These are phyloP conservation scores for Oryzias woworae DNA, from an alignment of 2,113 vertebrate genomes.

Conservation along the genomic window DNA sequence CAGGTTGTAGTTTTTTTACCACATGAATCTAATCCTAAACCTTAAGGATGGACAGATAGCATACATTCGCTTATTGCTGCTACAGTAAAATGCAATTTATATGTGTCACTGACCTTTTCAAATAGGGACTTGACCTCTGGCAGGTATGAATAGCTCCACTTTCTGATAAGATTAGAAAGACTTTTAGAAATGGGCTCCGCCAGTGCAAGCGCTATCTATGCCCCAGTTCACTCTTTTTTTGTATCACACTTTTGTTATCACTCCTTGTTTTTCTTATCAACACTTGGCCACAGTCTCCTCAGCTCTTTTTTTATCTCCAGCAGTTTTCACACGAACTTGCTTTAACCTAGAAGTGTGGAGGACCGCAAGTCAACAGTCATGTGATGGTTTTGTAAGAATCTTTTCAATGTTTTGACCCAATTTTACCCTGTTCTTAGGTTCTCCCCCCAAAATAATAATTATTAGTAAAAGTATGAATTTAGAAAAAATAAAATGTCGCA, in stretches of 20 bases:
- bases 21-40: too few relatives aligned
- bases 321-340: not conserved
- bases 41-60: too few relatives aligned
- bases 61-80: too few relatives aligned
- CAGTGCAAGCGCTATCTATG: not conserved
- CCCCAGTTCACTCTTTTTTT: not conserved
- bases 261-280: not conserved
- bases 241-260: not conserved
- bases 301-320: not conserved
- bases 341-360: not conserved
- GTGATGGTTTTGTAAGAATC: not conserved
- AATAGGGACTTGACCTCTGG: not conserved
- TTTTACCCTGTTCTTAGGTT: too few relatives aligned
- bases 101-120: not conserved
- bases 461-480: too few relatives aligned
- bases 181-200: not conserved
- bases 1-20: too few relatives aligned
- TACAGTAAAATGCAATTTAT: not conserved
- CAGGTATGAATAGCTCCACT: slow-evolving; percentile 1
- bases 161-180: not conserved
- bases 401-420: not conserved
- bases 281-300: not conserved
- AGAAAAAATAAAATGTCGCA: too few relatives aligned
- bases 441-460: too few relatives aligned
- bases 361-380: not conserved